Percentiles rank a stretch among this genome's conserved stretches.
Conservation (phyloP, 1,140 invertebrate species). For the Cyphomyrmex costatus region DNA sequence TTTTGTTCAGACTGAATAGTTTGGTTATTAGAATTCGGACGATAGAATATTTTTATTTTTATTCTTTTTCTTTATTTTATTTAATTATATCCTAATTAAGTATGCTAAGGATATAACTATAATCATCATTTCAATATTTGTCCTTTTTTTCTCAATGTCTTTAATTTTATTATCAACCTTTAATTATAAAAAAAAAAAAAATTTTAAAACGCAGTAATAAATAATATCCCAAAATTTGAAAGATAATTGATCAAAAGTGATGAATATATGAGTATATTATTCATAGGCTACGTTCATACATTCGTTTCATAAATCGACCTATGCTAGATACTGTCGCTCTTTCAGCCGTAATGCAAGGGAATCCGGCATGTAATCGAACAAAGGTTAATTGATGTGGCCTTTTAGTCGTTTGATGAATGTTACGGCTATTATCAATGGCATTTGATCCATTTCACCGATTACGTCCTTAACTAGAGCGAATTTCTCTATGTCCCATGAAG, state of each 20-base stretch:
- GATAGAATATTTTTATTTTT: neutral
- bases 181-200: neutral
- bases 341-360: conserved; percentile 45
- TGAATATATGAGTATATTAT: neutral
- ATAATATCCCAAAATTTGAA: neutral
- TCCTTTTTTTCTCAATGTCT: neutral
- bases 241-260: neutral
- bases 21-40: conserved; percentile 12
- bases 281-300: neutral
- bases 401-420: conserved; percentile 62
- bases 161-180: neutral
- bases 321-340: conserved; percentile 50
- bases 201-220: neutral
- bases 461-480: conserved; percentile 60
- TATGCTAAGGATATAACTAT: neutral
- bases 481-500: conserved; percentile 41
- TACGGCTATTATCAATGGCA: conserved; percentile 64
- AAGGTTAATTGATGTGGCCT: conserved; percentile 61
- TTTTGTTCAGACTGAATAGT: neutral
- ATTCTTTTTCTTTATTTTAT: neutral
- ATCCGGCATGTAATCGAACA: conserved; percentile 53
- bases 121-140: neutral
- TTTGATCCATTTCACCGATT: conserved; percentile 64
- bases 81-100: conserved; percentile 19
- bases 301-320: neutral